Base-by-base conservation (phyloP, 1,140 invertebrate genomes). In the Dryas iulia region DNA sequence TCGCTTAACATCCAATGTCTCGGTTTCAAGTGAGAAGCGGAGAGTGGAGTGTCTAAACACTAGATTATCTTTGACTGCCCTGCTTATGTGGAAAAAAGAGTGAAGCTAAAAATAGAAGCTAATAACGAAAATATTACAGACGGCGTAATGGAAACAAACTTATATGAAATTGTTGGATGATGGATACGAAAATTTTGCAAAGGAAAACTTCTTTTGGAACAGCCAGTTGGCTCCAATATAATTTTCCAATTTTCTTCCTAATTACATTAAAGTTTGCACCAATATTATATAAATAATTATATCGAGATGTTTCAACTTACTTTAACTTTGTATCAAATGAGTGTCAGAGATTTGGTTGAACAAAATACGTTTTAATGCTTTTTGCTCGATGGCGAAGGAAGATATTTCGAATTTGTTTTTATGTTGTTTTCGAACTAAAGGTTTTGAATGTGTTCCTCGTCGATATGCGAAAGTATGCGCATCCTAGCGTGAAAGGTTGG, bases 111-210 rank as follows among this genome's bases (percentile, higher is more conserved):
- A 18, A 10, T 18, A 18, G 3, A 18, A 8, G n/a, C n/a, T n/a
- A n/a, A n/a, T n/a, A n/a, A 47, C 0, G 1, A 8, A 18, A 47
- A 47, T 18, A 47, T 10, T 6, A 21, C 39, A 3, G 7, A 47
- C 2, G 8, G 14, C 11, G 31, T 8, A 59, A 59, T 58, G 63
- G 53, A 65, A 30, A 58, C 54, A 24, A 23, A 59, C 56, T 30
- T 31, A 21, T 24, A 6, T 21, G 18, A 66, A 59, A 66, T 61
- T 61, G 24, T 59, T 21, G 35, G 26, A 35, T 59, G 64, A 66
- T 66, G 35, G 56, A 66, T 66, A 66, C 57, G 64, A 66, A 66
- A 66, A 66, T 66, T 59, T 52, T 10, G 31, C 35, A 31, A 33
- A 59, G 56, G 14, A 33, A n/a, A 58, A 58, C 54, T 65, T 65